A percentile compares a stretch with the other conserved stretches of the same genome.
Evolutionary conservation across 2,113 vertebrate genomes (phyloP).

Genomic region (Apeltes quadracus): DNA sequence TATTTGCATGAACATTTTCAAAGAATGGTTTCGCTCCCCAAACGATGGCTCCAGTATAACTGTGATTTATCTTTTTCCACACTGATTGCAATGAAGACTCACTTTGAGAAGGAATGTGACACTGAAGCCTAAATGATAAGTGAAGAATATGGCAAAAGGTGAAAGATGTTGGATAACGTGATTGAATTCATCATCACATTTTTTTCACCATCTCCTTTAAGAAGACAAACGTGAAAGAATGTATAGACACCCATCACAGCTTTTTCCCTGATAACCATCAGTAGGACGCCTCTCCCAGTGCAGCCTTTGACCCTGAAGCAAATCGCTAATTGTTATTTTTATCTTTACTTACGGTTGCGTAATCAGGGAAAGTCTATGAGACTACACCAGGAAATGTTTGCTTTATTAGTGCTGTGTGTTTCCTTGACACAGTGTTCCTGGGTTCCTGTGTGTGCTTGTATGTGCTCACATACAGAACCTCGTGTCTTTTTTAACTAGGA

Average conservation of each 20-base stretch:
- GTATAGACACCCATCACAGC: not conserved
- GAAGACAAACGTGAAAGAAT: slow-evolving; percentile 10
- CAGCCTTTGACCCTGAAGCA: slow-evolving; percentile 1
- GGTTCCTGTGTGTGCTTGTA: not conserved
- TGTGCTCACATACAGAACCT: not conserved
- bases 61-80: not conserved
- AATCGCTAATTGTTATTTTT: not conserved
- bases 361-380: slow-evolving; percentile 4
- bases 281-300: not conserved
- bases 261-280: not conserved
- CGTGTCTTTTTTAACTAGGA: slow-evolving; percentile 11
- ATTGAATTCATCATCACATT: slow-evolving; percentile 15
- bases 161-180: not conserved
- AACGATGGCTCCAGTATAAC: not conserved
- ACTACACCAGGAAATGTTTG: slow-evolving; percentile 56
- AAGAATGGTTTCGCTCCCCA: too few relatives aligned
- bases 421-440: slow-evolving; percentile 40
- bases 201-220: slow-evolving; percentile 39
- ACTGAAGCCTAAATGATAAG: not conserved
- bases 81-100: not conserved
- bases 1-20: not conserved
- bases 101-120: not conserved
- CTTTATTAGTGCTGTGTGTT: not conserved
- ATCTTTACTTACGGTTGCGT: slow-evolving; percentile 26
- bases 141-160: not conserved